Percentiles rank a stretch among this genome's conserved stretches.
Conservation (phyloP, 2,113 vertebrate genomes). For the Hemibagrus wyckioides region DNA sequence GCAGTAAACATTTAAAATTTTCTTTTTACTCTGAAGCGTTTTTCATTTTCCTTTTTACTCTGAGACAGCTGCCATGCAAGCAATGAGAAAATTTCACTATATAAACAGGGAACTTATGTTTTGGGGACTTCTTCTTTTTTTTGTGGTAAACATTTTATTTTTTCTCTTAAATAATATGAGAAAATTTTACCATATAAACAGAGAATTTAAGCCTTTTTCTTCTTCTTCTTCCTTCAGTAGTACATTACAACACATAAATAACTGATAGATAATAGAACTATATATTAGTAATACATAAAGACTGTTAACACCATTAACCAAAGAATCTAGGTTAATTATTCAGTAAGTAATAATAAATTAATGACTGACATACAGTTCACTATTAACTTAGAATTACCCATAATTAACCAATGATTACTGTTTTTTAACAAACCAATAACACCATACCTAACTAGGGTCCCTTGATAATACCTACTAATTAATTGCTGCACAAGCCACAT, state of each 20-base stretch:
- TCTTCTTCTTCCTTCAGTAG: background rate
- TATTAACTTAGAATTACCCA: background rate
- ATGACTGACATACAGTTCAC: background rate
- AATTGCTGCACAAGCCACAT: background rate
- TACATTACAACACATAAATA: background rate
- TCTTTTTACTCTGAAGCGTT: slow-evolving; percentile 10
- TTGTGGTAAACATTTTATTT: background rate
- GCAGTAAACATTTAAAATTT: background rate
- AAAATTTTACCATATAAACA: slow-evolving; percentile 2
- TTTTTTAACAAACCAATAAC: background rate
- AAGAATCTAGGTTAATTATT: background rate
- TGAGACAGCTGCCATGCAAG: slow-evolving; percentile 19
- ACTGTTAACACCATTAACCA: background rate
- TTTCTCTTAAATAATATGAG: slow-evolving; percentile 1
- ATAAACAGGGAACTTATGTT: background rate
- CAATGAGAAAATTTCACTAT: slow-evolving; percentile 14
- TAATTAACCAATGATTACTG: background rate
- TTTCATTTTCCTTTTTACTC: no score
- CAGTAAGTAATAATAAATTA: background rate
- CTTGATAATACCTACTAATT: background rate
- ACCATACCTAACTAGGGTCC: background rate
- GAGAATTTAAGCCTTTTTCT: background rate
- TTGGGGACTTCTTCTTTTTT: background rate
- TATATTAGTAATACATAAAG: background rate
- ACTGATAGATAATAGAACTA: background rate